These are phyloP conservation scores for Pseudolaguvia tuberculata DNA, from an alignment of 2,113 vertebrate species.

Conservation along the genomic window DNA sequence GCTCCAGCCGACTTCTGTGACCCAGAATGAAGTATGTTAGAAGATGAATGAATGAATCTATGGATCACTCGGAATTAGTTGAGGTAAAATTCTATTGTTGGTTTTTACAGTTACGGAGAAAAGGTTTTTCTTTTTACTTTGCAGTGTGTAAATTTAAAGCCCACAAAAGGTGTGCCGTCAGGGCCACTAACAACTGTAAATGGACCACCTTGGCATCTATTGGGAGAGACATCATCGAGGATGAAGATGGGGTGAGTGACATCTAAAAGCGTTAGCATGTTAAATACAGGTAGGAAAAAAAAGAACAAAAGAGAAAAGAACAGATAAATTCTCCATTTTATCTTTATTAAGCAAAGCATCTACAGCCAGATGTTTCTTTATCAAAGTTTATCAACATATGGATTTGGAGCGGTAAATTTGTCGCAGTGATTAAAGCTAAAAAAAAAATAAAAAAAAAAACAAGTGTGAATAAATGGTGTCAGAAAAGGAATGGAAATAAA, in stretches of 20 bases:
- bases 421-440: background rate
- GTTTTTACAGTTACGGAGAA: background rate
- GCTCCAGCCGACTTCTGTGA: too few species aligned
- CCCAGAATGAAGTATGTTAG: too few species aligned
- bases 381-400: too few species aligned
- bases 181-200: slow-evolving; percentile 96
- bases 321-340: background rate
- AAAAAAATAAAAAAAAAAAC: too few species aligned
- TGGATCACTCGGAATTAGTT: background rate
- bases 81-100: background rate
- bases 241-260: slow-evolving; percentile 87
- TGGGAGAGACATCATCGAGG: slow-evolving; percentile 94
- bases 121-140: slow-evolving; percentile 50
- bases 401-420: too few species aligned
- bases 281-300: background rate
- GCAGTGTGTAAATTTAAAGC: slow-evolving; percentile 98
- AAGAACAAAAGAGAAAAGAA: background rate
- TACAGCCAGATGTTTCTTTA: too few species aligned
- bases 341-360: too few species aligned
- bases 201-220: slow-evolving; percentile 96
- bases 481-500: background rate
- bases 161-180: slow-evolving; percentile 94
- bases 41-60: too few species aligned
- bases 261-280: background rate
- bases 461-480: too few species aligned